These are phyloP conservation scores for Lepeophtheirus nordmannii DNA, from an alignment of 2,888 invertebrate genomes.

Conservation along the genomic window DNA sequence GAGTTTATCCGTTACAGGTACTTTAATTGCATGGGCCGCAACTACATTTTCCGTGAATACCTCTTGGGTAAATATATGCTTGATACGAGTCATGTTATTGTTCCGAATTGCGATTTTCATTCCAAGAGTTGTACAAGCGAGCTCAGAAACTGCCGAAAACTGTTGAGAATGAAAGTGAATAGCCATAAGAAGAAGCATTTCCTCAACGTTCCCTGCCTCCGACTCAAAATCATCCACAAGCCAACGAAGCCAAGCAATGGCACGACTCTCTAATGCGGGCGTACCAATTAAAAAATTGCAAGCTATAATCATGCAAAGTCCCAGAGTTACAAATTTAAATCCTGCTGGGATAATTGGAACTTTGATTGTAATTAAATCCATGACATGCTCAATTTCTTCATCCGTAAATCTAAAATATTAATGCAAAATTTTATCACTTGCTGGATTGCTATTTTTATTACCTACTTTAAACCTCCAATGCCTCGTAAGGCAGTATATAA, in stretches of 20 bases:
- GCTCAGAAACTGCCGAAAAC: conserved; percentile 73
- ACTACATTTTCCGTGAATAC: conserved; percentile 94
- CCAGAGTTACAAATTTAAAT: conserved; percentile 76
- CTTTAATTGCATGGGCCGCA: conserved; percentile 84
- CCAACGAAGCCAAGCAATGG: conserved; percentile 49
- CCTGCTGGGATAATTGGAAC: conserved; percentile 80
- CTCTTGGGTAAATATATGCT: conserved; percentile 86
- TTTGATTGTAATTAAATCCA: conserved; percentile 69
- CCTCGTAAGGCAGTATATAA: conserved; percentile 82
- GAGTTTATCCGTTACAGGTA: conserved; percentile 75
- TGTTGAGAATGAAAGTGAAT: conserved; percentile 95
- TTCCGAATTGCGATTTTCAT: conserved; percentile 73
- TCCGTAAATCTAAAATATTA: conserved; percentile 53
- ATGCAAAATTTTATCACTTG: neutral
- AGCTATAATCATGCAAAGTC: conserved; percentile 82
- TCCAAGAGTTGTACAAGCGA: conserved; percentile 81
- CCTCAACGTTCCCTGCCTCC: conserved; percentile 46
- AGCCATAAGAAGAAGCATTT: conserved; percentile 85
- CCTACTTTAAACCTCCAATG: conserved; percentile 72
- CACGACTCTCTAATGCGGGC: conserved; percentile 54
- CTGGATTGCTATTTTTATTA: conserved; percentile 20
- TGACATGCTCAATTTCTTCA: conserved; percentile 68
- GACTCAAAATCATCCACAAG: conserved; percentile 72
- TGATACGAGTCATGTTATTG: conserved; percentile 48
- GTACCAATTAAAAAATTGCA: conserved; percentile 69